phyloP scores from a whole-genome alignment of 2,888 invertebrate genomes.

The Poecilobothrus nobilitatus region DNA sequence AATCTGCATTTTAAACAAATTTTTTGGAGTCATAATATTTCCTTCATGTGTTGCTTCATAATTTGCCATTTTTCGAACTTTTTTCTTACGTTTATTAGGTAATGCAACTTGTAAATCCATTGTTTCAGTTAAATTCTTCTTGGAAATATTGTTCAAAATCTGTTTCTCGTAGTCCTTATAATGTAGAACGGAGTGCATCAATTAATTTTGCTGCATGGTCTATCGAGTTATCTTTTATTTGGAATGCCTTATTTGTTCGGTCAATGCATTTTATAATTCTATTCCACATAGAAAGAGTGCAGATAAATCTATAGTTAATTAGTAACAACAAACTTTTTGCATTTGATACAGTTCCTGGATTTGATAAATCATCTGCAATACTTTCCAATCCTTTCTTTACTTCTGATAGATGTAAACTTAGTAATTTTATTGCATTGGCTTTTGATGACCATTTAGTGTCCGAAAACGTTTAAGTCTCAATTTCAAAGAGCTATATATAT shows the following conservation, averaged over 20 bases:
- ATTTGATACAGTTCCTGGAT: slow-evolving; percentile 2
- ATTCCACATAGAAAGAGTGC: background rate
- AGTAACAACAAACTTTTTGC: slow-evolving; percentile 1
- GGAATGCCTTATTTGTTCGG: slow-evolving; percentile 4
- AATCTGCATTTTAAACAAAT: background rate
- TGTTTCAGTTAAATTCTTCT: background rate
- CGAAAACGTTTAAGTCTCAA: background rate
- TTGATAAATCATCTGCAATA: slow-evolving; percentile 7
- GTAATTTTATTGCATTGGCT: background rate
- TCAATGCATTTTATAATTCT: slow-evolving; percentile 8
- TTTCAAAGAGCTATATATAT: no score
- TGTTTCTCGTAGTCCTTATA: background rate
- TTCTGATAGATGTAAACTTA: slow-evolving; percentile 7
- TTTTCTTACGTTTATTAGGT: background rate
- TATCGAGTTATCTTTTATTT: background rate
- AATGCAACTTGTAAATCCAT: background rate
- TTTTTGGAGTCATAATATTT: background rate
- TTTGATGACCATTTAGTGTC: slow-evolving; percentile 8
- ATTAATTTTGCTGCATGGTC: slow-evolving; percentile 8
- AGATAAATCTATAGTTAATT: slow-evolving; percentile 5
- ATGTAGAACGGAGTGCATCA: background rate
- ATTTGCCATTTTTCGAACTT: background rate
- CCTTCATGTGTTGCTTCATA: slow-evolving; percentile 4
- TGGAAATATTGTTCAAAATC: background rate
- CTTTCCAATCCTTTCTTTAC: slow-evolving; percentile 8